These are phyloP conservation scores for Camarhynchus parvulus DNA, from an alignment of 2,113 vertebrate genomes.

Conservation along the genomic window DNA sequence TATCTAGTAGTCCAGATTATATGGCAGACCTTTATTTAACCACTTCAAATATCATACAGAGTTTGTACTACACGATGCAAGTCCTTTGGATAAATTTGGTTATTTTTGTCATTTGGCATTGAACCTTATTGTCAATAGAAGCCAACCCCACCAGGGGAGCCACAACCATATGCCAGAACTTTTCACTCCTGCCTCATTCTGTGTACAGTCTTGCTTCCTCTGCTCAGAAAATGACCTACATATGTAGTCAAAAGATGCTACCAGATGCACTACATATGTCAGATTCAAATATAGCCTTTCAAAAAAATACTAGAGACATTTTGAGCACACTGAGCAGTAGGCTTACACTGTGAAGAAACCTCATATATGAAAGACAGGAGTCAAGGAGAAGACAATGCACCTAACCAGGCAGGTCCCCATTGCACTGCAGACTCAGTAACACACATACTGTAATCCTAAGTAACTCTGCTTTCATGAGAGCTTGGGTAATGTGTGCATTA, in stretches of 20 bases:
- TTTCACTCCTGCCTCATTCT: neutral
- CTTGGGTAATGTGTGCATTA: neutral
- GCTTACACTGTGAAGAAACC: neutral
- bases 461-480: neutral
- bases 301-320: neutral
- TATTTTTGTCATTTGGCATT: neutral
- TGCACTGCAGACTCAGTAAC: neutral
- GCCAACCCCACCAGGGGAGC: neutral
- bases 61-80: neutral
- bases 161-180: neutral
- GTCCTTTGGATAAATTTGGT: neutral
- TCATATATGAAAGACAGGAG: rapidly evolving
- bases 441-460: neutral
- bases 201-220: neutral
- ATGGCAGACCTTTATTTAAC: neutral
- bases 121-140: neutral
- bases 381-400: neutral
- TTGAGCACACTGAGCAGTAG: neutral
- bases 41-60: neutral
- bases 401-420: neutral
- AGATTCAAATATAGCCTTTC: neutral
- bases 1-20: neutral
- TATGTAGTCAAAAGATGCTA: conserved; percentile 18
- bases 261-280: conserved; percentile 5
- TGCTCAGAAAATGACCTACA: conserved; percentile 41